These are phyloP conservation scores for Taxidea taxus DNA, from an alignment of 2,113 vertebrate genomes.

Conservation along the genomic window DNA sequence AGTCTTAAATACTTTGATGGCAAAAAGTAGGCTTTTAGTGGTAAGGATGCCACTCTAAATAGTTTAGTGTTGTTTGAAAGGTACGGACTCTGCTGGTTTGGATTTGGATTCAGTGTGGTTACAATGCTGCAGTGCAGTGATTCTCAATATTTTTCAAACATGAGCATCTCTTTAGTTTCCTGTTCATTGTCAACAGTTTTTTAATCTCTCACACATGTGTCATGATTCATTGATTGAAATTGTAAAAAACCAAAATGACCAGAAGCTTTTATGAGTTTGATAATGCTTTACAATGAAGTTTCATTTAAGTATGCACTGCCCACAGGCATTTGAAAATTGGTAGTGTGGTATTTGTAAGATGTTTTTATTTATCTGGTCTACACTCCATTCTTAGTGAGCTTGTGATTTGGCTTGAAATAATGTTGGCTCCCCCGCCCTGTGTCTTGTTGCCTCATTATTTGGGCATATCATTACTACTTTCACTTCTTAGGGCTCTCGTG, in stretches of 20 bases:
- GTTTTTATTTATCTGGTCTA: background rate
- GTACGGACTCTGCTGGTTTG: background rate
- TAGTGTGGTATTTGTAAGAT: background rate
- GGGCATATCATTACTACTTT: background rate
- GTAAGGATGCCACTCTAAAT: background rate
- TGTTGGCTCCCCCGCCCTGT: background rate
- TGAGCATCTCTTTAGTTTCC: background rate
- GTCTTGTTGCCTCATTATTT: background rate
- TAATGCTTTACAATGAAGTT: background rate
- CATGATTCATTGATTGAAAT: background rate
- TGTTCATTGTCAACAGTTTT: background rate
- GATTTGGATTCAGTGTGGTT: background rate
- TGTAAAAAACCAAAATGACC: background rate
- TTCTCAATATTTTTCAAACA: background rate
- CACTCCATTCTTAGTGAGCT: background rate
- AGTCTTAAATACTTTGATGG: constrained; percentile 26
- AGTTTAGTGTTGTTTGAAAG: background rate
- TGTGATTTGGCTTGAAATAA: constrained; percentile 19
- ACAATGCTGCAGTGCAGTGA: background rate
- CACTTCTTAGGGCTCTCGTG: background rate
- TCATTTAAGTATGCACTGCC: background rate
- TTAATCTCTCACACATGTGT: background rate
- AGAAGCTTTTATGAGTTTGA: background rate
- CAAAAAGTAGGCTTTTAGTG: background rate
- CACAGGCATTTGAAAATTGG: background rate